Conservation (phyloP, 2,113 vertebrate species). For the Corythoichthys intestinalis region DNA sequence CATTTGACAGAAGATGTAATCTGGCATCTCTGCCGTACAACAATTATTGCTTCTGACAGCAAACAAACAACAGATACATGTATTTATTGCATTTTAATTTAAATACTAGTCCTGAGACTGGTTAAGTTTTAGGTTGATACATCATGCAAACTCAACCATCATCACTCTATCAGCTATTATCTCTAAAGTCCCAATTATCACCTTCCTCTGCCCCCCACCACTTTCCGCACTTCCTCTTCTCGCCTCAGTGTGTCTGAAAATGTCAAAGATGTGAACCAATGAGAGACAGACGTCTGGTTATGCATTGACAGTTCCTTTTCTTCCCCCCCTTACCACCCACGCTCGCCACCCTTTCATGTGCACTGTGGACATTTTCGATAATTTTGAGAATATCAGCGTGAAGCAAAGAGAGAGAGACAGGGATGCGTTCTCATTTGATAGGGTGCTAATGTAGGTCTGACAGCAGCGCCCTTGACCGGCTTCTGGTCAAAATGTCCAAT, state of each 20-base stretch:
- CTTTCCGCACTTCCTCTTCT: not conserved
- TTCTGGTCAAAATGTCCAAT: not conserved
- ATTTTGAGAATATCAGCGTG: conserved; percentile 34
- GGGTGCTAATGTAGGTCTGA: conserved; percentile 1
- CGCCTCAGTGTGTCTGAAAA: conserved; percentile 36
- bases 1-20: conserved; percentile 32
- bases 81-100: not conserved
- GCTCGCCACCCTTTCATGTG: conserved; percentile 53
- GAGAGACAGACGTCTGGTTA: conserved; percentile 60
- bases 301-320: conserved; percentile 32
- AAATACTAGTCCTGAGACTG: not conserved
- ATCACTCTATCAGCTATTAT: conserved; percentile 50
- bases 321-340: not conserved
- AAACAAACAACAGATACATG: conserved; percentile 45
- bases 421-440: conserved; percentile 22
- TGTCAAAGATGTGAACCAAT: conserved; percentile 65
- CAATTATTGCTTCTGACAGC: conserved; percentile 11
- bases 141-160: conserved; percentile 47
- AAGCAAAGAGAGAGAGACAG: not conserved
- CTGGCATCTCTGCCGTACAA: conserved; percentile 29
- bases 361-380: conserved; percentile 61
- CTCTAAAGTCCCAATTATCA: conserved; percentile 55
- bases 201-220: conserved; percentile 5
- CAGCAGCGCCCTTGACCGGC: conserved; percentile 30
- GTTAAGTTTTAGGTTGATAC: conserved; percentile 7